A percentile compares a stretch with the other conserved stretches of the same genome.
Evolutionary conservation across 1,140 invertebrate species (phyloP).

Genomic region (Cotesia vestalis): DNA sequence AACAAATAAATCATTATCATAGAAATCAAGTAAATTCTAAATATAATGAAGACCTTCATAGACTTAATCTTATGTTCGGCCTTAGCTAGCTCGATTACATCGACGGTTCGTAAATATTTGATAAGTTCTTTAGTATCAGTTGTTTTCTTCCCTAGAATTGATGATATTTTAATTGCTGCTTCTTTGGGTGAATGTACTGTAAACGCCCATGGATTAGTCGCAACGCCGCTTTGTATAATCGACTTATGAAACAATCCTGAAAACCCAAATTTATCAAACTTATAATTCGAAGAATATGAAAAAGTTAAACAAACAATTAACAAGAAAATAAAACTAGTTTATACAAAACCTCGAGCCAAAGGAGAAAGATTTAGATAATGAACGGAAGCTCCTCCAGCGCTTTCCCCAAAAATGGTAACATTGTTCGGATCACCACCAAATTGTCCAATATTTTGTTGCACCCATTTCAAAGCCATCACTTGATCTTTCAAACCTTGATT

Average conservation of each 20-base stretch:
- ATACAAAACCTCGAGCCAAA: conserved; percentile 41
- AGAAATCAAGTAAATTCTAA: not conserved
- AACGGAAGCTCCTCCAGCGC: conserved; percentile 65
- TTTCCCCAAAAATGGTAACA: conserved; percentile 75
- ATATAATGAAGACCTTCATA: not conserved
- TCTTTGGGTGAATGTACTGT: conserved; percentile 44
- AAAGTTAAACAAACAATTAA: too few species aligned
- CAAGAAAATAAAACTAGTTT: too few species aligned
- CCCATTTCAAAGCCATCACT: conserved; percentile 70
- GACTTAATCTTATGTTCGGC: not conserved
- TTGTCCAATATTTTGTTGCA: conserved; percentile 69
- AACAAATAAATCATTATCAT: too few species aligned
- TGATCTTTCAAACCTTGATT: conserved; percentile 70
- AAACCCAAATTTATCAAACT: conserved; percentile 17
- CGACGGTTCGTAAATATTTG: conserved; percentile 61
- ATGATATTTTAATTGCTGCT: conserved; percentile 58
- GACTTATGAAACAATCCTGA: conserved; percentile 69
- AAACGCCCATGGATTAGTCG: conserved; percentile 57
- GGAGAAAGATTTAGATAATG: conserved; percentile 48
- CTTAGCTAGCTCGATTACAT: conserved; percentile 38
- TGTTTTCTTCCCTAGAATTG: conserved; percentile 59
- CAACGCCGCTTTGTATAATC: conserved; percentile 70
- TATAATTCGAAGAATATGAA: too few species aligned
- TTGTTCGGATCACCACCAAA: conserved; percentile 73
- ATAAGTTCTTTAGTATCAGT: conserved; percentile 59